phyloP scores from a whole-genome alignment of 2,888 invertebrate species.

The Acanthosoma haemorrhoidale region DNA sequence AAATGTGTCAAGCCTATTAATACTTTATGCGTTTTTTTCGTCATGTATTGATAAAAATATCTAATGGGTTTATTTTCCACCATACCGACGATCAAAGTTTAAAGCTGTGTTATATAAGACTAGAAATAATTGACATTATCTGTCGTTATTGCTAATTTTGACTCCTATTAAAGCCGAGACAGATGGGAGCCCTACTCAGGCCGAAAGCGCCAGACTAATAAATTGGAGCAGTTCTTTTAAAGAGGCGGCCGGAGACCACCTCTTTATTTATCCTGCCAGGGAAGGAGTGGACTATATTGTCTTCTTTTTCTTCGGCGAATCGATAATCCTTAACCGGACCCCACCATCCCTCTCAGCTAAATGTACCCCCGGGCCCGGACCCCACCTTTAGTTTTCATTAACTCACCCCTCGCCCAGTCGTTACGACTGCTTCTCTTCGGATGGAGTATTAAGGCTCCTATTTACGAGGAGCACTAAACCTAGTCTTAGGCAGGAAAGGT shows the following conservation, averaged over 20 bases:
- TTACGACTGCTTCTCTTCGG: constrained; percentile 2
- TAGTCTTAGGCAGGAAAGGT: not conserved
- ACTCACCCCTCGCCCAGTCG: not conserved
- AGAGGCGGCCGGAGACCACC: not conserved
- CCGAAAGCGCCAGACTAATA: not conserved
- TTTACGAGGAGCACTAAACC: constrained; percentile 8
- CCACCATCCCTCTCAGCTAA: not conserved
- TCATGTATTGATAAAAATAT: too few species aligned
- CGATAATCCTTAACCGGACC: not conserved
- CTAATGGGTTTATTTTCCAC: too few species aligned
- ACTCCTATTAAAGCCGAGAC: too few species aligned
- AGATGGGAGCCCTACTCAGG: not conserved
- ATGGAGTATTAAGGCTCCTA: too few species aligned
- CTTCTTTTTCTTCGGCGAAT: constrained; percentile 1
- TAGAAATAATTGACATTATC: too few species aligned
- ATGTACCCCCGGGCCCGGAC: constrained; percentile 2
- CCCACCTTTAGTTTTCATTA: constrained; percentile 14
- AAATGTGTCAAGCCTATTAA: too few species aligned
- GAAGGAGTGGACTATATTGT: constrained; percentile 11
- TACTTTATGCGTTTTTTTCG: too few species aligned
- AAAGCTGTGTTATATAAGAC: too few species aligned
- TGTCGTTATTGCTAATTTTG: too few species aligned
- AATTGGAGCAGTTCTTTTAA: constrained; percentile 2
- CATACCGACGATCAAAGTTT: too few species aligned
- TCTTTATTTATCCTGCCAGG: not conserved